Evolutionary conservation across 1,140 invertebrate genomes (phyloP).

Genomic region (Geopemphigus sp.): DNA sequence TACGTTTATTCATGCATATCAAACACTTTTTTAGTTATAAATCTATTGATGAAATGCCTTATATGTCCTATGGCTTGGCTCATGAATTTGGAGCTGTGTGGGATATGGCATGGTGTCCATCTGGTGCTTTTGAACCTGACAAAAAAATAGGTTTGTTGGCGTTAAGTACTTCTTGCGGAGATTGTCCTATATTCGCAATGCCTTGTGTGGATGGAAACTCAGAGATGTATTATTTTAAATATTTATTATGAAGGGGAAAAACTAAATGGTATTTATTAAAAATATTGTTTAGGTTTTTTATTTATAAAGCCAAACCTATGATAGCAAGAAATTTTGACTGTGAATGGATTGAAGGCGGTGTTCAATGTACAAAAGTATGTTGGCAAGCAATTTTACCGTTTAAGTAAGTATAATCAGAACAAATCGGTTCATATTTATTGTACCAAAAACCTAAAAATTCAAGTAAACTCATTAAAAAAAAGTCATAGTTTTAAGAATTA

Average conservation of each 20-base stretch:
- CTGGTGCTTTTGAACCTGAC: constrained; percentile 60
- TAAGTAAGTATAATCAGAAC: constrained; percentile 50
- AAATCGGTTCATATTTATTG: background rate
- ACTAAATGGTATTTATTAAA: background rate
- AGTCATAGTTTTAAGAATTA: too few species aligned
- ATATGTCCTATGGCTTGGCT: constrained; percentile 56
- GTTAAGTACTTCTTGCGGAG: constrained; percentile 66
- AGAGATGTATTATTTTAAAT: constrained; percentile 3
- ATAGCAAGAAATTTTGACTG: constrained; percentile 51
- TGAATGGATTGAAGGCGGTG: constrained; percentile 40
- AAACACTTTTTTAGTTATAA: constrained; percentile 6
- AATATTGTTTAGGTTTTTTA: constrained; percentile 17
- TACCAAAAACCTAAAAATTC: too few species aligned
- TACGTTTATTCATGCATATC: background rate
- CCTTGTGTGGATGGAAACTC: constrained; percentile 53
- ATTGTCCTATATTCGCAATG: constrained; percentile 64
- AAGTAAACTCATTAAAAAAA: too few species aligned
- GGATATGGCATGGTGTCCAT: constrained; percentile 74
- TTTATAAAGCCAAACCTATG: constrained; percentile 54
- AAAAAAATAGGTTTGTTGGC: constrained; percentile 66
- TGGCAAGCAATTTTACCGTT: constrained; percentile 52
- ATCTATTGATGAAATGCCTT: background rate
- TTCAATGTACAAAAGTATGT: constrained; percentile 52
- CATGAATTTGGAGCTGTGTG: constrained; percentile 68
- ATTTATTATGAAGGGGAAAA: background rate